phyloP scores from a whole-genome alignment of 2,888 invertebrate species.

The Sinodicranocentrus sp. region DNA sequence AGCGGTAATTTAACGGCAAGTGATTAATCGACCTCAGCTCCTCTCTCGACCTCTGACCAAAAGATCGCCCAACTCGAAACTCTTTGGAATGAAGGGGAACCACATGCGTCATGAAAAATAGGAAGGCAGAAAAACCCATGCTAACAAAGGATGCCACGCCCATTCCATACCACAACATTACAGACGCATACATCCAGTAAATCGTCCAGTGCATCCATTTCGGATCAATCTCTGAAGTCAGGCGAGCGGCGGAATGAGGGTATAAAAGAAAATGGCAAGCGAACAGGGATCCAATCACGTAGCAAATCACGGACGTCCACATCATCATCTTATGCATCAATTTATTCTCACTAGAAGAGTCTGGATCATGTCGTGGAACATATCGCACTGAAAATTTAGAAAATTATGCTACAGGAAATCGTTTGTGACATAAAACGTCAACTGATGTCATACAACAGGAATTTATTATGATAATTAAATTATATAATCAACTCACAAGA shows the following conservation, averaged over 20 bases:
- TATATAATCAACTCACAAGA: slow-evolving; percentile 19
- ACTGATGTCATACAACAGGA: background rate
- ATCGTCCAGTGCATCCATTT: background rate
- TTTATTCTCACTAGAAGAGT: slow-evolving; percentile 11
- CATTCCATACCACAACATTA: no score
- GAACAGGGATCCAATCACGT: background rate
- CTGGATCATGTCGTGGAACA: slow-evolving; percentile 33
- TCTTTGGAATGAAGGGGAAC: slow-evolving; percentile 29
- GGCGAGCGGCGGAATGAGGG: slow-evolving; percentile 16
- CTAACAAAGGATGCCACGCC: background rate
- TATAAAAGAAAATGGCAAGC: slow-evolving; percentile 16
- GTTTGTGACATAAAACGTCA: no score
- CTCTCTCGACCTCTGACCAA: background rate
- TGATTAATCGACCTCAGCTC: slow-evolving; percentile 27
- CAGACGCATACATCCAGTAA: slow-evolving; percentile 3
- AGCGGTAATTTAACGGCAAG: slow-evolving; percentile 26
- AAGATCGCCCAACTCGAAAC: slow-evolving; percentile 11
- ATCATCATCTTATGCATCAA: background rate
- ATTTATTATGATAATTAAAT: background rate
- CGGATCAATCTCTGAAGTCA: slow-evolving; percentile 30
- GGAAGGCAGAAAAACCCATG: background rate
- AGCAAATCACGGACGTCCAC: background rate
- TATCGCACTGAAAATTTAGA: slow-evolving; percentile 9
- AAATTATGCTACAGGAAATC: no score
- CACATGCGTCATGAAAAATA: background rate